phyloP scores from a whole-genome alignment of 2,888 invertebrate genomes.

The Acanthoscelides obtectus region DNA sequence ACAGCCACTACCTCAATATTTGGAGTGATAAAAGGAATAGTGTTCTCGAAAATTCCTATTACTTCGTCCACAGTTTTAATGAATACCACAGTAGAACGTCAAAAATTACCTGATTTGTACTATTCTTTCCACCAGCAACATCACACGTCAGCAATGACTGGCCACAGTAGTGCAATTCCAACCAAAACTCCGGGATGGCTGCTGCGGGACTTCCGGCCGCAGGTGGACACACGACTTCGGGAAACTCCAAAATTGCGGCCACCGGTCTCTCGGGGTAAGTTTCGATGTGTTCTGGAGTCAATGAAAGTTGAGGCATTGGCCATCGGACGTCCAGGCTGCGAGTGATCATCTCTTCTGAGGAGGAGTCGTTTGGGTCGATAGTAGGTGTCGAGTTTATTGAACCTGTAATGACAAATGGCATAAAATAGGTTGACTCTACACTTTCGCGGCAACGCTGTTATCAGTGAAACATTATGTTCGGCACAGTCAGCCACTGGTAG shows the following conservation, averaged over 20 bases:
- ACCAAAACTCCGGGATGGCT: constrained; percentile 64
- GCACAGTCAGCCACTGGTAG: too few relatives aligned
- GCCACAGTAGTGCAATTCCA: constrained; percentile 78
- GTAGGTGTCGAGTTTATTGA: constrained; percentile 12
- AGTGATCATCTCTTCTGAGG: constrained; percentile 36
- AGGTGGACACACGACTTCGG: constrained; percentile 65
- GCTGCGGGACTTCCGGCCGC: constrained; percentile 52
- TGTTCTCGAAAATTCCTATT: too few relatives aligned
- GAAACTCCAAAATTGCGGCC: constrained; percentile 70
- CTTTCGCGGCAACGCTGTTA: too few relatives aligned
- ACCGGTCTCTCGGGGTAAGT: constrained; percentile 76
- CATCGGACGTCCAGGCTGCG: constrained; percentile 74
- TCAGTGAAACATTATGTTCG: too few relatives aligned
- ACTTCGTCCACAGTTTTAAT: too few relatives aligned
- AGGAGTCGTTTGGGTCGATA: neutral
- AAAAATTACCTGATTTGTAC: neutral
- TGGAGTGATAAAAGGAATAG: too few relatives aligned
- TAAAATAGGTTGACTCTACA: too few relatives aligned
- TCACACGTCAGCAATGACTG: constrained; percentile 69
- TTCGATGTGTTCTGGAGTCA: constrained; percentile 71
- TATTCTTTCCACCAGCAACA: constrained; percentile 14
- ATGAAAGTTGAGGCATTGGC: constrained; percentile 66
- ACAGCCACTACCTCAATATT: too few relatives aligned
- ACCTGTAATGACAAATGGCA: constrained; percentile 14
- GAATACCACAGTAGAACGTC: too few relatives aligned